phyloP scores from a whole-genome alignment of 2,888 invertebrate genomes.

The Nemoura dubitans region DNA sequence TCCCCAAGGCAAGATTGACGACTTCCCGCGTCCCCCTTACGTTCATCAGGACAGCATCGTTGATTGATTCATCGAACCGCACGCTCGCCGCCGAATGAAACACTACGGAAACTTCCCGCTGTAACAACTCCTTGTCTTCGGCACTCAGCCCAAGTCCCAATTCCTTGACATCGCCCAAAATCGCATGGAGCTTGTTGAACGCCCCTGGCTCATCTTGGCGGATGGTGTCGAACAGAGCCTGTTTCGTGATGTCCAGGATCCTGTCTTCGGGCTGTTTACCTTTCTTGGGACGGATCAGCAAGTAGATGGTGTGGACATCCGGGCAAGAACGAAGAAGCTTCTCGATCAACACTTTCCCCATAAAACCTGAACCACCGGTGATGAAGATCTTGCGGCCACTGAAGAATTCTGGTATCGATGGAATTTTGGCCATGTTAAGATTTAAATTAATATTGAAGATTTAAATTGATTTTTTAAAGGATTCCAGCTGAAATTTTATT shows the following conservation, averaged over 20 bases:
- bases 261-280: neutral
- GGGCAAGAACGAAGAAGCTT: neutral
- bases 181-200: neutral
- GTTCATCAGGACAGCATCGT: slow-evolving; percentile 14
- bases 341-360: neutral
- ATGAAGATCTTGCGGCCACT: neutral
- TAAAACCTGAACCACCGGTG: neutral
- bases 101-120: neutral
- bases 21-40: slow-evolving; percentile 12
- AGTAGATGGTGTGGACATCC: neutral
- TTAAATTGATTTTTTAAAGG: no score
- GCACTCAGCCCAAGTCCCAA: neutral
- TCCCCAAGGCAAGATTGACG: neutral
- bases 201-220: neutral
- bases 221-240: neutral
- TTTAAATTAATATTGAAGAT: no score
- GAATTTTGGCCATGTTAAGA: neutral
- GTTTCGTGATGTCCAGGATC: neutral
- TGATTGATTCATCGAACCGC: neutral
- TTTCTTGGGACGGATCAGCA: neutral
- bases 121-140: neutral
- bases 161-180: neutral
- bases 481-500: no score
- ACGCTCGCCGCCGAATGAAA: neutral
- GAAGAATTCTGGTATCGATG: neutral